A percentile compares a stretch with the other conserved stretches of the same genome.
Evolutionary conservation across 2,888 invertebrate genomes (phyloP).

Genomic region (Oasisia sp.): DNA sequence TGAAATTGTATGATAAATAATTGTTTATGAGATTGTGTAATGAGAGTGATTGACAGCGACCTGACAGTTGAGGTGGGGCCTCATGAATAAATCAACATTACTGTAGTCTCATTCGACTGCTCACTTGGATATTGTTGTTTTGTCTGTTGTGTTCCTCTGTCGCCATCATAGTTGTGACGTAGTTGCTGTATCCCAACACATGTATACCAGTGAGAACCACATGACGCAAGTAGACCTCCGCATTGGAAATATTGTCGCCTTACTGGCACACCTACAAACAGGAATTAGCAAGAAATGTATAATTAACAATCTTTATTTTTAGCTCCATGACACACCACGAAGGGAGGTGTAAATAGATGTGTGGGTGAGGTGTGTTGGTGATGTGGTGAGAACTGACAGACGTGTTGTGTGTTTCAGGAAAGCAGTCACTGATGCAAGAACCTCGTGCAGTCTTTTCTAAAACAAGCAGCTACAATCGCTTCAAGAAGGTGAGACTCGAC

Average conservation of each 20-base stretch:
- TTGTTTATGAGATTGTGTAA: too few relatives aligned
- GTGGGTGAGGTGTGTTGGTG: background rate
- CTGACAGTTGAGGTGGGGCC: too few relatives aligned
- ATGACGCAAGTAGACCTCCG: background rate
- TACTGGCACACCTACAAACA: background rate
- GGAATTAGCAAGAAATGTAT: background rate
- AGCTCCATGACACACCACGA: background rate
- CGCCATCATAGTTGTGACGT: background rate
- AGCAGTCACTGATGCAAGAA: background rate
- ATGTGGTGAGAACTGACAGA: background rate
- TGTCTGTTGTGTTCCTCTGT: background rate
- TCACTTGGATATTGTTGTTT: background rate
- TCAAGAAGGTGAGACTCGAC: background rate
- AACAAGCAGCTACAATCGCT: constrained; percentile 13
- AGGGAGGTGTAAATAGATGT: background rate
- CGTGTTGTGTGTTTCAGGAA: background rate
- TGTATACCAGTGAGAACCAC: background rate
- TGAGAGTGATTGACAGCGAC: too few relatives aligned
- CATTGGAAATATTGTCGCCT: background rate
- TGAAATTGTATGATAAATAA: too few relatives aligned
- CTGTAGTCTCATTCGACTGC: background rate
- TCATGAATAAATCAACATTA: background rate
- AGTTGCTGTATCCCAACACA: background rate
- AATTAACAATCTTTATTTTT: background rate
- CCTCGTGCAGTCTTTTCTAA: background rate